Percentiles rank a stretch among this genome's conserved stretches.
Evolutionary conservation across 2,888 invertebrate genomes (phyloP).

Genomic region (Plagodis pulveraria): DNA sequence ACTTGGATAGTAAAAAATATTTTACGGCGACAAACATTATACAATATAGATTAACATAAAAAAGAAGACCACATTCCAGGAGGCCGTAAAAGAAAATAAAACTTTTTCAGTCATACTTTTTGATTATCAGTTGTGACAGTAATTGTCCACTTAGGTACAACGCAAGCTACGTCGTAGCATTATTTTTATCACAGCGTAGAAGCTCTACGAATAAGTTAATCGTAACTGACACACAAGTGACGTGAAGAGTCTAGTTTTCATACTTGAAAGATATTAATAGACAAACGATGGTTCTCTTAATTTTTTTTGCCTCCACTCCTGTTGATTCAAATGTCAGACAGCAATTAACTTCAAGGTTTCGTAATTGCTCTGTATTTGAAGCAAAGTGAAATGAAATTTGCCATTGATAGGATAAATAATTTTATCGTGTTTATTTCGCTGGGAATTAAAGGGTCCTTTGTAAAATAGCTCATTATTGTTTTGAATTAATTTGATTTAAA

Average conservation of each 20-base stretch:
- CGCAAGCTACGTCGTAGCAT: neutral
- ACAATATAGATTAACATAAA: too few relatives aligned
- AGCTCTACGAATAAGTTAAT: conserved; percentile 2
- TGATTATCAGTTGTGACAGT: too few relatives aligned
- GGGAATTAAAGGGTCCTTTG: conserved; percentile 6
- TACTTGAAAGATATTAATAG: conserved; percentile 2
- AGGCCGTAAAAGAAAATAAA: too few relatives aligned
- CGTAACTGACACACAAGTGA: too few relatives aligned
- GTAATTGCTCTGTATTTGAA: conserved; percentile 13
- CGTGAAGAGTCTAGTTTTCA: too few relatives aligned
- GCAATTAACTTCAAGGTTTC: conserved; percentile 11
- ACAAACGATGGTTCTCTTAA: neutral
- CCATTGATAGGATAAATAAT: conserved; percentile 14
- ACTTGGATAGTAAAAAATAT: too few relatives aligned
- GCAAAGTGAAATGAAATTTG: conserved; percentile 13
- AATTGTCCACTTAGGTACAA: too few relatives aligned
- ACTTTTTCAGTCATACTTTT: too few relatives aligned
- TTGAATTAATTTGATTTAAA: neutral
- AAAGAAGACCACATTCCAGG: too few relatives aligned
- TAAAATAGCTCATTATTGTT: neutral
- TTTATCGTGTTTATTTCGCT: conserved; percentile 12
- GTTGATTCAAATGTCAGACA: conserved; percentile 13
- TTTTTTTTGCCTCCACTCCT: conserved; percentile 1
- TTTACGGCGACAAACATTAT: too few relatives aligned
- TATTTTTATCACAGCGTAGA: conserved; percentile 6